A percentile compares a stretch with the other conserved stretches of the same genome.
Evolutionary conservation across 2,113 vertebrate species (phyloP).

Genomic region (Zootoca vivipara): DNA sequence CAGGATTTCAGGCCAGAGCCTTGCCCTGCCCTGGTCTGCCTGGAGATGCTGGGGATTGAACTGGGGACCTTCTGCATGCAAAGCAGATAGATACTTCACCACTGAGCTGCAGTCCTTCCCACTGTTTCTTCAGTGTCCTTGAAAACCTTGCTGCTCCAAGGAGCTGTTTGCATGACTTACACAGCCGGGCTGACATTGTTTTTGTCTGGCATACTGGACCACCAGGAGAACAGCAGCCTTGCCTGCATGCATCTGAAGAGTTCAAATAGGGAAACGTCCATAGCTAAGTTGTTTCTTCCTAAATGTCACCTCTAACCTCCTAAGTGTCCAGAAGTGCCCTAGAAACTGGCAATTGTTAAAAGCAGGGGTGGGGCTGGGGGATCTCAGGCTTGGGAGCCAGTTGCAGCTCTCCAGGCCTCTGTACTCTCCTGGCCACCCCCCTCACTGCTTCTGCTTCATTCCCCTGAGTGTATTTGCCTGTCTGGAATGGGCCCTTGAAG

Average conservation of each 20-base stretch:
- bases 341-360: background rate
- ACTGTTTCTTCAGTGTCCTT: background rate
- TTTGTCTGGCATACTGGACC: background rate
- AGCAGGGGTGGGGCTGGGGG: too few species aligned
- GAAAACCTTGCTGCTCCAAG: background rate
- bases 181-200: accelerated
- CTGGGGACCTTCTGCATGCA: too few species aligned
- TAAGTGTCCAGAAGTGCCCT: background rate
- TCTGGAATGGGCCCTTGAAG: too few species aligned
- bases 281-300: background rate
- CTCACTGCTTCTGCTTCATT: too few species aligned
- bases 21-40: too few species aligned
- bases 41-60: too few species aligned
- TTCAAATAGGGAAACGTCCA: background rate
- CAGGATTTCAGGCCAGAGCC: too few species aligned
- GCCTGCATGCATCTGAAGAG: background rate
- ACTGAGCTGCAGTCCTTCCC: background rate
- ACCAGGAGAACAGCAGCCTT: background rate
- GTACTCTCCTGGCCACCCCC: too few species aligned
- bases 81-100: too few species aligned
- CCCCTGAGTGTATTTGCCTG: too few species aligned
- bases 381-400: too few species aligned
- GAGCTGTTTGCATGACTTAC: background rate
- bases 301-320: background rate
- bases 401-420: too few species aligned